Base-by-base conservation (phyloP, 2,113 vertebrate species). In the Andinoacara biseriatus region DNA sequence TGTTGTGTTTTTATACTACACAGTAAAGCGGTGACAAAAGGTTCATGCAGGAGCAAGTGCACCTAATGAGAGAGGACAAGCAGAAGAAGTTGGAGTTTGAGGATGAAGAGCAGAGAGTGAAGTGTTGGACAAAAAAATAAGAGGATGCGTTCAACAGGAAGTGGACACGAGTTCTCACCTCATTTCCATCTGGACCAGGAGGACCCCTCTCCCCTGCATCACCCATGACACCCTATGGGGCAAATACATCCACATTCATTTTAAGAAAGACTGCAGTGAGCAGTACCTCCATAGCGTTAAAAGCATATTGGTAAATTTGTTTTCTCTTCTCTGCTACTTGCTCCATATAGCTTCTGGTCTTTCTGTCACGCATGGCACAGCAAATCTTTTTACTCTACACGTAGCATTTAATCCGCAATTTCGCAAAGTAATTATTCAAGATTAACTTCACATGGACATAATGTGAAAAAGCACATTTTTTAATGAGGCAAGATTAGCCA, bases 111-210 rank as follows among this genome's bases (percentile, higher is more conserved):
- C 20, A 18, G 15, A n/a, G 20, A 14, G 7, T 20, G 7, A 65
- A 62, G 11, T n/a, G 20, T 1, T 26, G 24, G 35, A 46, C 2
- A 43, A 54, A 31, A 33, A 60, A 11, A 22, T 2, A 29, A 40
- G 43, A 15, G 46, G 22, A 1, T 63, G 14, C 35, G 78, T 33
- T 58, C 40, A 76, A 4, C n/a, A n/a, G 33, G 33, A 81, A 5
- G 9, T 2, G 0, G 43, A 46, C 14, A 11, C 24, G 4, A 22
- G 54, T 49, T 90, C 96, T 96, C 95, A 99, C 98, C 94, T 97
- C 96, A 87, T 93, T 96, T 63, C 98, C 98, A 88, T 99, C 98
- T 76, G 96, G 96, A 90, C 98, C 98, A 59, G 97, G 96, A 22
- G 96, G 94, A 2, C 98, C 98, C 93, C 97, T 96, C 10, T 97